A percentile compares a stretch with the other conserved stretches of the same genome.
Conservation (phyloP, 2,113 vertebrate genomes). For the Ciconia maguari region DNA sequence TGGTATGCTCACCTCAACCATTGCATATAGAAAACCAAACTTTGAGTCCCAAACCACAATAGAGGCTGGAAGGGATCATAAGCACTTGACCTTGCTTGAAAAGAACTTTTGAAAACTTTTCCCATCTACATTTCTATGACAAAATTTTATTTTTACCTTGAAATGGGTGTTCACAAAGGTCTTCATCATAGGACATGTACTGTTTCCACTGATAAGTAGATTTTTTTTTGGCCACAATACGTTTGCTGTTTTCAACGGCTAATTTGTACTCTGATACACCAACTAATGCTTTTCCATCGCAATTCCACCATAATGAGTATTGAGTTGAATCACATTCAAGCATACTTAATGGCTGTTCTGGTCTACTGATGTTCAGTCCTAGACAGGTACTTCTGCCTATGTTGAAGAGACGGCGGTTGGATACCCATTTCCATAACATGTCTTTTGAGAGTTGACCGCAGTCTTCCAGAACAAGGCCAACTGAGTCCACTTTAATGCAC, state of each 20-base stretch:
- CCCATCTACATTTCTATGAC: not conserved
- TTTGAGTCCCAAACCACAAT: not conserved
- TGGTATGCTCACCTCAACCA: not conserved
- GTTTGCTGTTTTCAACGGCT: conserved; percentile 61
- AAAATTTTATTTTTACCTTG: conserved; percentile 78
- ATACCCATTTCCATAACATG: conserved; percentile 96
- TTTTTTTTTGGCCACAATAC: conserved; percentile 75
- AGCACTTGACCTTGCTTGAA: not conserved
- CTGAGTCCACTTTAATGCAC: conserved; percentile 77
- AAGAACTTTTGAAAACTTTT: not conserved
- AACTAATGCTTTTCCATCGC: conserved; percentile 73
- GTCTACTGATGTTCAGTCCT: conserved; percentile 79
- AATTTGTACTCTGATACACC: conserved; percentile 79
- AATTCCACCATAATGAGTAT: conserved; percentile 82
- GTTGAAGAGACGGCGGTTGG: conserved; percentile 86
- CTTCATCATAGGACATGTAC: conserved; percentile 77
- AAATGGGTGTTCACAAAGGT: conserved; percentile 84
- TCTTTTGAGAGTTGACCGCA: conserved; percentile 75
- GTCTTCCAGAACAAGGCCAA: conserved; percentile 77
- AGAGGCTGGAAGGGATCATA: not conserved
- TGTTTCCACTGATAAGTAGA: conserved; percentile 78
- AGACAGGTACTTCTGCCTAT: conserved; percentile 83
- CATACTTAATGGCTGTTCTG: conserved; percentile 73
- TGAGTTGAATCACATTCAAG: conserved; percentile 81
- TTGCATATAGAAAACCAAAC: not conserved